Percentiles rank a stretch among this genome's conserved stretches.
Evolutionary conservation across 2,888 invertebrate species (phyloP).

Genomic region (Leptodirus hochenwartii): DNA sequence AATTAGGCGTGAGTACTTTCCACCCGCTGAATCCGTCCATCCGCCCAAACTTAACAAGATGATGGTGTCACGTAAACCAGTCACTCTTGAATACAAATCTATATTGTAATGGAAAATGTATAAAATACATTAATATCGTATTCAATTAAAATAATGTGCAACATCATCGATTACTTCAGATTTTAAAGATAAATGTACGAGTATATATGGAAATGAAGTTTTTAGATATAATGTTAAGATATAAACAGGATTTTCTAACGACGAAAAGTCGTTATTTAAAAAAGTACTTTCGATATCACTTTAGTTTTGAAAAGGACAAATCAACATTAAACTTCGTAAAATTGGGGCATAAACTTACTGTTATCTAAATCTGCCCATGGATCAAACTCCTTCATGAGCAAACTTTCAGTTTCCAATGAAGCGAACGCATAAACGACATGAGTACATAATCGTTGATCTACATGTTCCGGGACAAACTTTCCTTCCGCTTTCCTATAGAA

Average conservation of each 20-base stretch:
- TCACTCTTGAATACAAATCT: constrained; percentile 66
- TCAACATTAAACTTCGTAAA: too few species aligned
- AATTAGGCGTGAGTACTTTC: constrained; percentile 69
- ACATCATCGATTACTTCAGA: too few species aligned
- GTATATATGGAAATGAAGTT: too few species aligned
- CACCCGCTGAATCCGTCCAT: constrained; percentile 83
- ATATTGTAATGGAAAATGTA: constrained; percentile 14
- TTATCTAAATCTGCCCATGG: constrained; percentile 78
- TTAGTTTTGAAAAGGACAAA: too few species aligned
- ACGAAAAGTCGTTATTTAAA: too few species aligned
- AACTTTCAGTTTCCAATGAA: constrained; percentile 60
- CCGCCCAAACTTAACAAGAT: constrained; percentile 79
- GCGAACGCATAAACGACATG: constrained; percentile 84
- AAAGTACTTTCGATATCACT: too few species aligned
- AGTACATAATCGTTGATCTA: constrained; percentile 68
- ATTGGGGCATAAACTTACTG: constrained; percentile 28
- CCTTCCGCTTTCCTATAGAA: constrained; percentile 68
- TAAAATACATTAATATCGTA: neutral
- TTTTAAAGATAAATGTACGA: too few species aligned
- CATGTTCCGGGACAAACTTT: constrained; percentile 70
- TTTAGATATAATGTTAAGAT: too few species aligned
- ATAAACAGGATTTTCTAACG: too few species aligned
- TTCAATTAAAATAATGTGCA: too few species aligned
- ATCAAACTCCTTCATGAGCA: constrained; percentile 65
- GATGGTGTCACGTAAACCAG: constrained; percentile 42